Base-by-base conservation (phyloP, 2,888 invertebrate genomes). In the Drosophila incognita region DNA sequence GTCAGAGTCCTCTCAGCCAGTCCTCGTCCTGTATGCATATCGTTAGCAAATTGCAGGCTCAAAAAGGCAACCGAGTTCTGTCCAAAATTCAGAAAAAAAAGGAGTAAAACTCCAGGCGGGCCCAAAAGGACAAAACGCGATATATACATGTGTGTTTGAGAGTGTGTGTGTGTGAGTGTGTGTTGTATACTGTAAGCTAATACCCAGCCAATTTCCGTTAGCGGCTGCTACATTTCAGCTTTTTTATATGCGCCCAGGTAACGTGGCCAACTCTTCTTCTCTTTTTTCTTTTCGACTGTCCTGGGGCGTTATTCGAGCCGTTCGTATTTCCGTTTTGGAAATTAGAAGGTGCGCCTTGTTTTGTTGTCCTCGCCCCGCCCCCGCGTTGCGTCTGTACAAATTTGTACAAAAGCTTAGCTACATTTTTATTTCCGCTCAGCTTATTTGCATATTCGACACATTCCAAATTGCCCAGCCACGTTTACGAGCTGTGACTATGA, bases 31-130 rank as follows among this genome's bases (percentile, higher is more conserved):
- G 83, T 90, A 76, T 88, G 84, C 84, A 87, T 88, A 90, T 88
- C 88, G 90, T 83, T 90, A 90, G 89, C 88, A 88, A 88, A 88
- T 88, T 88, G 88, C 83, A 82, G 87, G 85, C 85, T 86, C 87
- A 76, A 75, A 78, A 76, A 69, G 65, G 70, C 72, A 42, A 66
- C 40, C 74, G 49, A 64, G 57, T 33, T 48, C 46, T 61, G 40
- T 48, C 66, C 42, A n/a, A 49, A 67, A 66, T 46, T 31, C 60
- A 35, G 5, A 18, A 36, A 36, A 36, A 46, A 40, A 24, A 36
- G 8, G 27, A 42, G 40, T 6, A 48, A 75, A 78, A 67, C 65
- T 65, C 49, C 52, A 57, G 72, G 42, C 54, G 59, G 58, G 58
- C 49, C 54, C 46, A 53, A 53, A 42, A 27, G 49, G 69, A 69